Percentiles rank a stretch among this genome's conserved stretches.
Evolutionary conservation across 2,113 vertebrate genomes (phyloP).

Genomic region (Saimiri boliviensis): DNA sequence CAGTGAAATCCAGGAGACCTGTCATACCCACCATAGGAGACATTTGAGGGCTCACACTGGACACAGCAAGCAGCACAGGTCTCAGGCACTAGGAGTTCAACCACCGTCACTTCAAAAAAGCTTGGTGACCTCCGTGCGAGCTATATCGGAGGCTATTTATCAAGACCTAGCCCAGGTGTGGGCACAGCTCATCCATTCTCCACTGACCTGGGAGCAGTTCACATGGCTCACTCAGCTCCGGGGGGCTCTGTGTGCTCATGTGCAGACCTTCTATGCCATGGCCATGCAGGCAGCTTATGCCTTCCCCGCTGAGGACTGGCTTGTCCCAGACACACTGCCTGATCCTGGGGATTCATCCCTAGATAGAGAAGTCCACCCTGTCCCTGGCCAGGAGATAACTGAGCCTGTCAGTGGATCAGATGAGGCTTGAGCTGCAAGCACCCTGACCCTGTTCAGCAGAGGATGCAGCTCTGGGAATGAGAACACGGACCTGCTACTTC

Average conservation of each 20-base stretch:
- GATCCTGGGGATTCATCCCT: too few species aligned
- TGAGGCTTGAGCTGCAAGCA: too few species aligned
- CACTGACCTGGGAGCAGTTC: neutral
- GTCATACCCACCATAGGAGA: fast-evolving
- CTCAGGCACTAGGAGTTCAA: fast-evolving
- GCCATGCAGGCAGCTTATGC: too few species aligned
- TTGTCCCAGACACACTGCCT: too few species aligned
- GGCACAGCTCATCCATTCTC: neutral
- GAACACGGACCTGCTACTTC: too few species aligned
- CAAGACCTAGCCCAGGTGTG: neutral
- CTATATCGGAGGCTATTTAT: neutral
- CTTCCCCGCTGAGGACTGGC: too few species aligned
- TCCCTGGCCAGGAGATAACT: too few species aligned
- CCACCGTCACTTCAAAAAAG: neutral
- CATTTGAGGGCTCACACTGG: fast-evolving
- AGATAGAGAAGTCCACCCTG: too few species aligned
- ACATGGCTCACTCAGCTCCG: neutral
- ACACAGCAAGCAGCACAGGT: neutral
- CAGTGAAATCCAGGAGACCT: neutral
- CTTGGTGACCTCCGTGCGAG: neutral
- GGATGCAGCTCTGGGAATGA: too few species aligned
- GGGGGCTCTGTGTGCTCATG: neutral
- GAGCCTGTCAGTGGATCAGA: too few species aligned
- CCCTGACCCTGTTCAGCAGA: too few species aligned
- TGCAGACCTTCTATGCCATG: neutral